Percentiles rank a stretch among this genome's conserved stretches.
Conservation (phyloP, 2,113 vertebrate genomes). For the Elephantulus edwardii region DNA sequence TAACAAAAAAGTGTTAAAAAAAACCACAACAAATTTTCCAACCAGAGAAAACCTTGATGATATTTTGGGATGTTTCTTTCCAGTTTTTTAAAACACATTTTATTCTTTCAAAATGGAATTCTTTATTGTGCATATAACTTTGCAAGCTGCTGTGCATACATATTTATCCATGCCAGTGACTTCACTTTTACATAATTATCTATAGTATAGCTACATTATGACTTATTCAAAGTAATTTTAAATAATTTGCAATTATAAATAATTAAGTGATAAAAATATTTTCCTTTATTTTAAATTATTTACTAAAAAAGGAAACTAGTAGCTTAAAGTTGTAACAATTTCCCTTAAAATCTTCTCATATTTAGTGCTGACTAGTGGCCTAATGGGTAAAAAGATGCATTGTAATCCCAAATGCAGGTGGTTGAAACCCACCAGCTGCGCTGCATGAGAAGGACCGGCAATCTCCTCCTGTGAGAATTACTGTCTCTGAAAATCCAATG, state of each 20-base stretch:
- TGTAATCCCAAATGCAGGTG: too few relatives aligned
- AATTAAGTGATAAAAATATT: not conserved
- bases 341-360: constrained; percentile 15
- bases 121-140: not conserved
- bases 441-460: too few relatives aligned
- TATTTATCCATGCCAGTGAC: not conserved
- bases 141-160: not conserved
- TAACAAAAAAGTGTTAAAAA: not conserved
- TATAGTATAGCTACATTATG: not conserved
- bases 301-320: constrained; percentile 13
- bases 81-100: not conserved
- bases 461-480: too few relatives aligned
- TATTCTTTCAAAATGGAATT: constrained; percentile 8
- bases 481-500: too few relatives aligned
- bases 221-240: constrained; percentile 21
- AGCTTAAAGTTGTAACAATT: not conserved
- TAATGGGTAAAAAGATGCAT: too few relatives aligned
- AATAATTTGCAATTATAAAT: not conserved
- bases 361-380: not conserved
- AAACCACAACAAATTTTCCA: not conserved
- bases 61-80: not conserved
- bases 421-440: too few relatives aligned
- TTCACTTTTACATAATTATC: not conserved
- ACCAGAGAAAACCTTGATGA: not conserved
- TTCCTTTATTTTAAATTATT: constrained; percentile 29